Conservation (phyloP, 1,140 invertebrate genomes). For the Phocides pigmalion region DNA sequence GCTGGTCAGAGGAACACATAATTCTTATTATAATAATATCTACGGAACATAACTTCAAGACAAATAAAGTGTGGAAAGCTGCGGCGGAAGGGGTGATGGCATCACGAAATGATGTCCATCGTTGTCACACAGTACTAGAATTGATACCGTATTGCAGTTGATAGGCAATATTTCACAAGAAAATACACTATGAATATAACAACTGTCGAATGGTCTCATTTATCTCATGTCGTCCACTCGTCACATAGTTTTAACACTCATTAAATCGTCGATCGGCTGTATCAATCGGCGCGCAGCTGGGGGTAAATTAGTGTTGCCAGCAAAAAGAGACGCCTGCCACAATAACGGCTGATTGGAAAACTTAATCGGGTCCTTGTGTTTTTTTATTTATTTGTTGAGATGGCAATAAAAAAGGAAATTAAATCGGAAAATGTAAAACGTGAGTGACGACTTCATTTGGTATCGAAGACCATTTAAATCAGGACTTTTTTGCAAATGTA, state of each 20-base stretch:
- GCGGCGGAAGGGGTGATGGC: no score
- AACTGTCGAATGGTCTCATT: not conserved
- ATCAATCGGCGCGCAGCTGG: constrained; percentile 41
- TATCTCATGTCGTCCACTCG: constrained; percentile 22
- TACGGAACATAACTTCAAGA: no score
- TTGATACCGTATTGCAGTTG: no score
- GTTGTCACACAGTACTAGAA: no score
- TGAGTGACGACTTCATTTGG: constrained; percentile 1
- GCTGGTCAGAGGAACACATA: no score
- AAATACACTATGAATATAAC: not conserved
- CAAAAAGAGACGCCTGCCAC: constrained; percentile 38
- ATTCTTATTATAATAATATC: no score
- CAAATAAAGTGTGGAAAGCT: no score
- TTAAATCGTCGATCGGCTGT: constrained; percentile 22
- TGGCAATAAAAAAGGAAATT: constrained; percentile 16
- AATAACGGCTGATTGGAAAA: constrained; percentile 32
- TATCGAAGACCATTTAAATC: not conserved
- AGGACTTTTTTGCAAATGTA: not conserved
- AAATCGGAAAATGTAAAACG: constrained; percentile 7
- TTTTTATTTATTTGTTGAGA: constrained; percentile 1
- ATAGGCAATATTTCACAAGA: no score
- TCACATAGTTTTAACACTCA: constrained; percentile 32
- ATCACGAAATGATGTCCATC: no score
- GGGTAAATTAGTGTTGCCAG: constrained; percentile 47
- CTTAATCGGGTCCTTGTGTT: constrained; percentile 31